Evolutionary conservation across 2,797 vertebrate species (phyloP).

Genomic region (Myiothlypis chrysogaster): DNA sequence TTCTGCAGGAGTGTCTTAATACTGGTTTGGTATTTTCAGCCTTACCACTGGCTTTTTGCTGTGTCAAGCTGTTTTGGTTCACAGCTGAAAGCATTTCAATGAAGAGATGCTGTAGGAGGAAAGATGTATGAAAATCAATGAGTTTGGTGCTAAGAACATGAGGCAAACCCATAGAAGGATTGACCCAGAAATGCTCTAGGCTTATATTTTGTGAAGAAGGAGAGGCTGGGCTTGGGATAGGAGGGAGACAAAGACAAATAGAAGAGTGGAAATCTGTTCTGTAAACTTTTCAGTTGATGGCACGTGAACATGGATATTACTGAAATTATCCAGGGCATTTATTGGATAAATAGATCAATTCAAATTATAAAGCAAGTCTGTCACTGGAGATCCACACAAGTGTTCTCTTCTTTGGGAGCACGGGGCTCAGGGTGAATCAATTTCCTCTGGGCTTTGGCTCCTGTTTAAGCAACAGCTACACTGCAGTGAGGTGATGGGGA

Average conservation of each 20-base stretch:
- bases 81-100: conserved; percentile 32
- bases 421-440: neutral
- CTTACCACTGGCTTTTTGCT: neutral
- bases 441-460: neutral
- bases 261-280: neutral
- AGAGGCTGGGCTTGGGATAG: neutral
- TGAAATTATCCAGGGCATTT: neutral
- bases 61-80: conserved; percentile 21
- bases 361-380: neutral
- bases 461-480: neutral
- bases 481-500: rapidly evolving
- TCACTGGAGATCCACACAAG: neutral
- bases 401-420: neutral
- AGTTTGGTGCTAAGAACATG: neutral
- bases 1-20: neutral
- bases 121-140: conserved; percentile 17
- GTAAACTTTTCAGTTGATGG: neutral
- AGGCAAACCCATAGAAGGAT: neutral
- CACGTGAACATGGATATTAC: neutral
- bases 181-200: neutral
- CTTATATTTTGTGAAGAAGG: neutral
- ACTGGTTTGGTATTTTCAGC: neutral
- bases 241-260: neutral
- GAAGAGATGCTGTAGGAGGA: conserved; percentile 2
- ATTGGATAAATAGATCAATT: neutral